Evolutionary conservation across 2,797 vertebrate species (phyloP), one percentile per base, ranked within the genome.

Genomic region (Pseudomugil tenellus): DNA sequence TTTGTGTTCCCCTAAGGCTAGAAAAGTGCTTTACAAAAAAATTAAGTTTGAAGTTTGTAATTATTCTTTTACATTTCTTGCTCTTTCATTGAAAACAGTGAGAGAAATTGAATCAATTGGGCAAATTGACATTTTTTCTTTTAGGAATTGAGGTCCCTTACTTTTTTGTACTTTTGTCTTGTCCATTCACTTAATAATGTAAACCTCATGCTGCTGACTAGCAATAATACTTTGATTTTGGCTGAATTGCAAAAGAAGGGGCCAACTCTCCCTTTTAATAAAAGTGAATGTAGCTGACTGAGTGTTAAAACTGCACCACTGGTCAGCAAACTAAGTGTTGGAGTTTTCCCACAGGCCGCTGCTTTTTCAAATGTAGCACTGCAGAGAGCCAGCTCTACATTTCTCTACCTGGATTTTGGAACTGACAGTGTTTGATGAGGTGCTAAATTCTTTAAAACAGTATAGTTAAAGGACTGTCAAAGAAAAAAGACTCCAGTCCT

Each of bases 111-210:
- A 59, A 39, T 65, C 17, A 29, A 46, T 31, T 21, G 29, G 56
- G 9, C 3, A 3, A 59, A 63, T 34, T 63, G 29, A 29, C 34
- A 41, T 11, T 34, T 19, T n/a, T n/a, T n/a, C n/a, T 14, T 53
- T 29, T 53, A 29, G 21, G 28, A 39, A 53, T 21, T 34, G 35
- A 59, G 35, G 32, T 46, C 37, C 32, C 19, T 12, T 8, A 5
- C 51, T 17, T 51, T 29, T n/a, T n/a, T n/a, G n/a, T n/a, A n/a
- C n/a, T n/a, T n/a, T n/a, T n/a, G n/a, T 28, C 39, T 57, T 35
- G 19, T 31, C 34, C 35, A 52, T 59, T 28, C 26, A 58, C 39
- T 66, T 41, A 53, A 66, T 48, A 39, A 48, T 35, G 39, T 48
- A 25, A 19, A 43, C 41, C 19, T 43, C n/a, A 34, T 48, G 13